Evolutionary conservation across 2,888 invertebrate genomes (phyloP).

Genomic region (Drosophila leonis): DNA sequence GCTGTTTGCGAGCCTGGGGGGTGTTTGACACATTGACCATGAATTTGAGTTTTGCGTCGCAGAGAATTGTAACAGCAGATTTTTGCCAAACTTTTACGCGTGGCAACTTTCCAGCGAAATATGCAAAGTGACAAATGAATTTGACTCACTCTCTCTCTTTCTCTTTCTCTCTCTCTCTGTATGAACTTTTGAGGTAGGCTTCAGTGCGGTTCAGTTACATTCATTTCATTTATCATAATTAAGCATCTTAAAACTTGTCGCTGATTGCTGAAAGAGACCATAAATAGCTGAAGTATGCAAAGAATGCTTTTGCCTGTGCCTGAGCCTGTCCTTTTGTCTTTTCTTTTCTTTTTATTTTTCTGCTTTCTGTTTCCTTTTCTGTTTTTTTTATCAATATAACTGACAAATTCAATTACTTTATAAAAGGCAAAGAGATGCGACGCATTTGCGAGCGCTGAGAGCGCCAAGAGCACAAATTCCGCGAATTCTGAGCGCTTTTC

Average conservation of each 20-base stretch:
- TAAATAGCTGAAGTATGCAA: constrained; percentile 1
- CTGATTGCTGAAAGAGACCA: constrained; percentile 4
- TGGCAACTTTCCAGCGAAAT: constrained; percentile 18
- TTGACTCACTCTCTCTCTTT: not conserved
- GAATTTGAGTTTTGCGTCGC: constrained; percentile 56
- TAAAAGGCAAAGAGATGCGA: constrained; percentile 15
- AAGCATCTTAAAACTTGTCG: constrained; percentile 16
- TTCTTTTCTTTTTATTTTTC: too few relatives aligned
- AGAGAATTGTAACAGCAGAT: constrained; percentile 2
- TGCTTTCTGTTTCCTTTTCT: not conserved
- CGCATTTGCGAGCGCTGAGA: constrained; percentile 6
- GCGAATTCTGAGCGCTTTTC: constrained; percentile 53
- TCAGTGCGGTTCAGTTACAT: constrained; percentile 9
- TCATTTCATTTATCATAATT: constrained; percentile 66
- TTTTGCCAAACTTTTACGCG: not conserved
- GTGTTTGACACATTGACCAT: constrained; percentile 78
- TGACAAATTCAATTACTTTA: constrained; percentile 68
- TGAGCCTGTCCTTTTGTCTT: not conserved
- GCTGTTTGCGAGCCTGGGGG: constrained; percentile 22
- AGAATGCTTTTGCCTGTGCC: constrained; percentile 2
- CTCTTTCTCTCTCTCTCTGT: not conserved
- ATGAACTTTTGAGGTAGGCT: constrained; percentile 35
- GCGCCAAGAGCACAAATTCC: constrained; percentile 48
- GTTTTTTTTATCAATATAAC: constrained; percentile 54
- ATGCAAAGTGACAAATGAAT: constrained; percentile 18